phyloP scores from a whole-genome alignment of 1,140 invertebrate species.

The Drosophila busckii region DNA sequence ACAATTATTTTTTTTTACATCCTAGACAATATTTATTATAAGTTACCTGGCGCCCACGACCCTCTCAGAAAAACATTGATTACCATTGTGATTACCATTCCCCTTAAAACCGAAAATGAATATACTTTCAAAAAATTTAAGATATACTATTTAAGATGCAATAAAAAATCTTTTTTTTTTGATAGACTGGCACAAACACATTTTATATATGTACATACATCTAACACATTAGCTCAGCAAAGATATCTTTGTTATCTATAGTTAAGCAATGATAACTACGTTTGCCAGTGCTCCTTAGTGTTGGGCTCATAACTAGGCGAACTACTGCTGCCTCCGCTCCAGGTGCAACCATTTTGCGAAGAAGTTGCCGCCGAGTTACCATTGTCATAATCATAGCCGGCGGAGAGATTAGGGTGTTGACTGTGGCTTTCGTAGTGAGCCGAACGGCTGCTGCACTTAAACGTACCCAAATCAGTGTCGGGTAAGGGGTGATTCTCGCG shows the following conservation, averaged over 20 bases:
- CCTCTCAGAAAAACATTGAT: too few relatives aligned
- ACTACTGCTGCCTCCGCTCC: slow-evolving; percentile 61
- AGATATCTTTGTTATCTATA: slow-evolving; percentile 20
- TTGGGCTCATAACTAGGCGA: slow-evolving; percentile 48
- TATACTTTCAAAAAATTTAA: too few relatives aligned
- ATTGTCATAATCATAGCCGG: slow-evolving; percentile 29
- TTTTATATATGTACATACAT: too few relatives aligned
- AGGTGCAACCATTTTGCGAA: slow-evolving; percentile 56
- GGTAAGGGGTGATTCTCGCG: slow-evolving; percentile 39
- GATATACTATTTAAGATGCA: too few relatives aligned
- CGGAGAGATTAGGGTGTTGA: slow-evolving; percentile 2
- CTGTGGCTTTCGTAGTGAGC: slow-evolving; percentile 24
- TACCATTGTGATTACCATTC: too few relatives aligned
- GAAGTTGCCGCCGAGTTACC: slow-evolving; percentile 25
- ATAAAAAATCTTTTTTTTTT: too few relatives aligned
- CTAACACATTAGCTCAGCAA: slow-evolving; percentile 2
- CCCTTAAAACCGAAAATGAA: too few relatives aligned
- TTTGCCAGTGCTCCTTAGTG: slow-evolving; percentile 57
- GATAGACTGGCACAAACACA: too few relatives aligned
- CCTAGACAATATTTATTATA: too few relatives aligned
- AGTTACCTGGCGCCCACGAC: too few relatives aligned
- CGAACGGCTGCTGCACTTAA: slow-evolving; percentile 23
- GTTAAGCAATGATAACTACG: slow-evolving; percentile 21
- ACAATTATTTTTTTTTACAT: too few relatives aligned
- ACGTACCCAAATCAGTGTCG: slow-evolving; percentile 34